Base-by-base conservation (phyloP, 1,140 invertebrate genomes). In the Thrips palmi region DNA sequence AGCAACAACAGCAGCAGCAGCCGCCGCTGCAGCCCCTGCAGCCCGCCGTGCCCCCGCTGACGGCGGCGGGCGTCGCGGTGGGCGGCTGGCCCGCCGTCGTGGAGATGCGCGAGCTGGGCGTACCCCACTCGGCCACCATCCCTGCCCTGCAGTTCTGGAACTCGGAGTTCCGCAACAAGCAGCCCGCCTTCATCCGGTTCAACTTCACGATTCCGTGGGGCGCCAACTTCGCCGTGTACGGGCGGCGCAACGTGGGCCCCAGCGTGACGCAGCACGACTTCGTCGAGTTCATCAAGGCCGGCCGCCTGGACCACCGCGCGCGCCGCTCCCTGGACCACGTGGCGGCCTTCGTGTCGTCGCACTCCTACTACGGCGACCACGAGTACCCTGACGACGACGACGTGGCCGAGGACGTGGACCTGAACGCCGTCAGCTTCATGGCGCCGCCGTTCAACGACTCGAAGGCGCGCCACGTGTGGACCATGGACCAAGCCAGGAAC, bases 261-360 rank as follows among this genome's bases (percentile, higher is more conserved):
- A 88, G 85, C 50, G 82, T 94, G 41, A 92, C 87, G 19, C 85
- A 93, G 56, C 91, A 93, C 55, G 89, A 94, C 55, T 92, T 96
- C 55, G 81, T 85, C 12, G 84, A 93, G 62, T 86, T 88, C 52
- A 76, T 88, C 44, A 76, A 78, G 51, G 81, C 80, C 14, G 81
- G 81, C 17, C 64, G 79, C 15, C 62, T 85, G 3, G 79, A 84
- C 52, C 73, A 80, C 47, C 65, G 78, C 47, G 59, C 77, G 34
- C 65, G 76, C 46, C 58, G 65, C 24, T 33, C 44, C 23, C 39
- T 33, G 32, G 35, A 23, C 17, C 32, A 11, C 22, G 21, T 11
- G 24, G 11, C 10, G 8, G 31, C 8, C 10, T 8, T 32, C 22
- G 25, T 12, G 27, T 15, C 4, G 32, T 23, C 10, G 4, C 19